Conservation (phyloP, 1,140 invertebrate species). For the roundworm (Caenorhabditis elegans) region WBcel235 BX284603.4:2778501-2779000, state of each 20-base stretch:
- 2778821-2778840: background rate
- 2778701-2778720: background rate
- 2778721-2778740: background rate
- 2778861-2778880: background rate
- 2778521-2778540: background rate
- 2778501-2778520: background rate
- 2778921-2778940: background rate
- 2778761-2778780: too few species aligned
- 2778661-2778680: background rate
- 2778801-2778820: background rate
- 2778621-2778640: background rate
- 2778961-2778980: slow-evolving; percentile 20
- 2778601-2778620: background rate
- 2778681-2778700: slow-evolving; percentile 18
- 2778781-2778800: background rate
- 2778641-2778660: background rate
- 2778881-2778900: slow-evolving; percentile 6
- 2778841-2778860: background rate
- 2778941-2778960: slow-evolving; percentile 25
- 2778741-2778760: background rate
- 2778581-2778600: background rate
- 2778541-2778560: background rate
- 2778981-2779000: slow-evolving; percentile 31
- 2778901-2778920: background rate
- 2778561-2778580: slow-evolving; percentile 26